These are phyloP conservation scores for Halocaridina rubra DNA, from an alignment of 2,888 invertebrate species.

Conservation along the genomic window DNA sequence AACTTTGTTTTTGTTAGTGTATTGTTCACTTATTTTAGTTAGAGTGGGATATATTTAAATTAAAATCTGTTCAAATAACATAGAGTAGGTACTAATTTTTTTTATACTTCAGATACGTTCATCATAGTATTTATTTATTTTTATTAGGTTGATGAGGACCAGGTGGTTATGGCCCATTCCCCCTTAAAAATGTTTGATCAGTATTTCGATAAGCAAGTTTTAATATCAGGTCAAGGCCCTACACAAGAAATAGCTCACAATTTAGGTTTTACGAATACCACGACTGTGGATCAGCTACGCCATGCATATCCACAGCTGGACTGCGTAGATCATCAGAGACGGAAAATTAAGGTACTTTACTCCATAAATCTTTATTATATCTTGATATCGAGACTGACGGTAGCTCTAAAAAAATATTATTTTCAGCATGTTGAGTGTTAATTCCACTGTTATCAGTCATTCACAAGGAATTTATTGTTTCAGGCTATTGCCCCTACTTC, in stretches of 20 bases:
- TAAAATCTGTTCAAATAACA: not conserved
- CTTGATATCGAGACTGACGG: no score
- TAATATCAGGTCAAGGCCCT: constrained; percentile 71
- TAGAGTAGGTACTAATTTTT: not conserved
- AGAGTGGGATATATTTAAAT: no score
- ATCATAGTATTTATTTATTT: no score
- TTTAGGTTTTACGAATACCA: constrained; percentile 75
- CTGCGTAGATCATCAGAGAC: constrained; percentile 72
- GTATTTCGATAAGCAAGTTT: constrained; percentile 74
- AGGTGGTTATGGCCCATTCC: constrained; percentile 77
- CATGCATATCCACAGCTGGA: constrained; percentile 74
- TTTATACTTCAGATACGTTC: no score
- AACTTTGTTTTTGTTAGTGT: no score
- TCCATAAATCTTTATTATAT: no score
- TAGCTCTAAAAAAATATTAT: no score
- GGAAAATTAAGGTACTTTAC: constrained; percentile 65
- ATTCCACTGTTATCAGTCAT: no score
- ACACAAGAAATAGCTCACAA: constrained; percentile 72
- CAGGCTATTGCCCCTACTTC: constrained; percentile 10
- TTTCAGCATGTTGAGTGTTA: no score
- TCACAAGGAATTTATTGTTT: not conserved
- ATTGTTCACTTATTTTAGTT: no score
- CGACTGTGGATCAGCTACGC: constrained; percentile 73
- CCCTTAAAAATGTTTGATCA: constrained; percentile 74
- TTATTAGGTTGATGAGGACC: constrained; percentile 68